These are phyloP conservation scores for Marmota flaviventris DNA, from an alignment of 2,113 vertebrate species.

Conservation along the genomic window DNA sequence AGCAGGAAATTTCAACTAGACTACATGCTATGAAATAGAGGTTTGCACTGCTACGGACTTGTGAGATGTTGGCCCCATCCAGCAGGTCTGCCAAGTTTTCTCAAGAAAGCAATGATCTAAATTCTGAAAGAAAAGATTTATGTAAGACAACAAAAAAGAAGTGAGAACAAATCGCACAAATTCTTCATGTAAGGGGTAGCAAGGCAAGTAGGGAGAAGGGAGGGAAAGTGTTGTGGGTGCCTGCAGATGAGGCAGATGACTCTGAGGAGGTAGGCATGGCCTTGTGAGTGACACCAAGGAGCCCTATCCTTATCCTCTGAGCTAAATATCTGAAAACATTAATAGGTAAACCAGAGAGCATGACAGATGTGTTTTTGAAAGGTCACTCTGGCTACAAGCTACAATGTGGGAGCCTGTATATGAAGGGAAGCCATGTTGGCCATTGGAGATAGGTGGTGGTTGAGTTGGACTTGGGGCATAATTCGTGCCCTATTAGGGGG, in stretches of 20 bases:
- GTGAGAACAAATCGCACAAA: accelerated
- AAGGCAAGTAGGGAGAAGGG: background rate
- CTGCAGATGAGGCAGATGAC: background rate
- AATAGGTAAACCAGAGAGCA: background rate
- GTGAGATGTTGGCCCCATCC: background rate
- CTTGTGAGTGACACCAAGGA: background rate
- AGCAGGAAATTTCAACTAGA: background rate
- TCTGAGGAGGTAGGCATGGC: background rate
- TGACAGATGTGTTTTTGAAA: background rate
- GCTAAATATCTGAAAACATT: background rate
- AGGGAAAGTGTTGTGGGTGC: background rate
- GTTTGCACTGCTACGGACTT: background rate
- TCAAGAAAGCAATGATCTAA: background rate
- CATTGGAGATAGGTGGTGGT: background rate
- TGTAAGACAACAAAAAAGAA: background rate
- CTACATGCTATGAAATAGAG: background rate
- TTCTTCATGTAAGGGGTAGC: background rate
- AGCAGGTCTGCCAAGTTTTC: background rate
- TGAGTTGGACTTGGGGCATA: background rate
- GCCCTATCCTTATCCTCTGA: background rate
- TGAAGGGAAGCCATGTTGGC: background rate
- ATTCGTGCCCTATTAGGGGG: background rate
- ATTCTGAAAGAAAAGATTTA: background rate
- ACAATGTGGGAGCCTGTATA: background rate
- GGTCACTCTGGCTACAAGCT: background rate